Base-by-base conservation (phyloP, 2,888 invertebrate species). In the Latrodectus elegans region DNA sequence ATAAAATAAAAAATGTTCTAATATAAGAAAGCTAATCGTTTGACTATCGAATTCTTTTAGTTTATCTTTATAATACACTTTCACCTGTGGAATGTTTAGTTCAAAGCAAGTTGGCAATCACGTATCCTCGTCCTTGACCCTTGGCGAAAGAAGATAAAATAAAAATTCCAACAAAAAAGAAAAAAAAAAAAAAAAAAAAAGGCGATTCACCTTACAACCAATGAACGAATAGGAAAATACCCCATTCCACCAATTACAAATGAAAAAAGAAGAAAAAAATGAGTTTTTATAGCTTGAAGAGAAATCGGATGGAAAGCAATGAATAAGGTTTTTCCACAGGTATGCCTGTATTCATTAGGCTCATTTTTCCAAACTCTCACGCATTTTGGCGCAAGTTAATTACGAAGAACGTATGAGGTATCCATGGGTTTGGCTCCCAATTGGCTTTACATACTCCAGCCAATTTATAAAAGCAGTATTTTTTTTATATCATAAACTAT, bases 61-160 rank as follows among this genome's bases (percentile, higher is more conserved):
- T 60, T 10, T 60, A 60, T 60, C n/a, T n/a, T 60, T 2, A 15
- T 60, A 60, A 60, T 60, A 12, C 60, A 60, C 60, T 60, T 60
- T 60, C 60, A 60, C 60, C n/a, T 15, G 60, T 15, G 60, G 60
- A 10, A 60, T 60, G 12, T 60, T 11, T 60, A n/a, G 60, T 60
- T 15, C 60, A 60, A 10, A 60, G 14, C 10, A 60, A 15, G 60
- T 38, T 60, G 60, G 14, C 60, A 15, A n/a, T 60, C 60, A 60
- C 60, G n/a, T 60, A 60, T 15, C n/a, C 12, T 60, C 60, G 60
- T 60, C 60, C 60, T 60, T 60, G 60, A 60, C 60, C 60, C 60
- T n/a, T 15, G n/a, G 60, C 60, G 12, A 60, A 15, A n/a, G n/a
- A 60, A 60, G 60, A 8, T 15, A 60, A 60, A 6, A 55, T 14